phyloP scores from a whole-genome alignment of 1,140 invertebrate genomes.

The Gryon sp. region DNA sequence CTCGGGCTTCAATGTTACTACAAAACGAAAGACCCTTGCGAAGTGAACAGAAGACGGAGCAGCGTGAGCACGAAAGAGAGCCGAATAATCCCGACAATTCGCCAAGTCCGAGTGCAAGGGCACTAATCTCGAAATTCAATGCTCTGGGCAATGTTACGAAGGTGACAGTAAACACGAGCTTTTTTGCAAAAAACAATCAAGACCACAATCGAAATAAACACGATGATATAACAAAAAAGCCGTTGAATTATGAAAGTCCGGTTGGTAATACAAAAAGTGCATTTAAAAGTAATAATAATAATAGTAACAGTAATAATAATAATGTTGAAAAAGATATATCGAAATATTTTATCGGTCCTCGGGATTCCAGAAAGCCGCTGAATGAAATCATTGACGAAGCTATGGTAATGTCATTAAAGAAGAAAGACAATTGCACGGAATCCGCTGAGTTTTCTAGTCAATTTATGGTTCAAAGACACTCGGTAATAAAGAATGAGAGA shows the following conservation, averaged over 20 bases:
- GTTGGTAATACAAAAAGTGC: conserved; percentile 41
- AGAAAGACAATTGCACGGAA: neutral
- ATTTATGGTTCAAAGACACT: conserved; percentile 2
- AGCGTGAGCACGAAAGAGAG: conserved; percentile 64
- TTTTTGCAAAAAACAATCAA: conserved; percentile 72
- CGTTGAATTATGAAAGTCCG: conserved; percentile 32
- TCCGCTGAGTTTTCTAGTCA: conserved; percentile 1
- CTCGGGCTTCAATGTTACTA: conserved; percentile 67
- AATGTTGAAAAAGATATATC: conserved; percentile 55
- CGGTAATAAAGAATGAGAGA: neutral
- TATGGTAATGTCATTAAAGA: neutral
- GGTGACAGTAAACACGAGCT: conserved; percentile 79
- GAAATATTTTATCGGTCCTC: conserved; percentile 67
- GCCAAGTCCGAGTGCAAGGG: conserved; percentile 78
- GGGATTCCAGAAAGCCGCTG: conserved; percentile 24
- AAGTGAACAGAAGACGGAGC: conserved; percentile 68
- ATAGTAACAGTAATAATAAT: no score
- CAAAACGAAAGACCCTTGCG: conserved; percentile 70
- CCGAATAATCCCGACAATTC: conserved; percentile 72
- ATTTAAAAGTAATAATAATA: no score
- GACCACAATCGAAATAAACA: neutral
- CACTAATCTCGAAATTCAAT: conserved; percentile 84
- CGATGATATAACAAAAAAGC: conserved; percentile 22
- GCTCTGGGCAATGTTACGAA: conserved; percentile 82
- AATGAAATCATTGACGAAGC: conserved; percentile 4